Evolutionary conservation across 2,888 invertebrate genomes (phyloP), one percentile per base, ranked within the genome.

Genomic region (Brachyptera risi): DNA sequence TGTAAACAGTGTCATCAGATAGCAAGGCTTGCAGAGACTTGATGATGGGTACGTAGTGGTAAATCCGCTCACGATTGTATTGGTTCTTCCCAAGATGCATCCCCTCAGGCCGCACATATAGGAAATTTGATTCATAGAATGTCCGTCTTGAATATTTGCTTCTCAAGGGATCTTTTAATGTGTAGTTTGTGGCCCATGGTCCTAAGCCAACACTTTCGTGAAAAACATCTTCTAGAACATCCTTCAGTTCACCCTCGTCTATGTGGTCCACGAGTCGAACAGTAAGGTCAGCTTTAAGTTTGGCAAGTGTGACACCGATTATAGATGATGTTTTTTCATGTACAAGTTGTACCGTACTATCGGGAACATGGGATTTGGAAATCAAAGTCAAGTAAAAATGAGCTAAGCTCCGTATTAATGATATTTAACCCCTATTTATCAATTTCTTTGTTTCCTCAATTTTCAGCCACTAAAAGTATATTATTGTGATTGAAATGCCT

Each of bases 21-120:
- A 58, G 4, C 1, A 58, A 15, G 1, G 58, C 42, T 31, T 40
- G 11, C 1, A 58, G 26, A 7, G 58, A 58, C 26, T 42, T 15
- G 11, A 58, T 3, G 21, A 58, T 9, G 2, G 42, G 58, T 2
- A 58, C 44, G 23, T 58, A 58, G n/a, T 58, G 57, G 5, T 21
- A 24, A 26, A 40, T 21, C 1, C 37, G 23, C 11, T 37, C 40
- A n/a, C 35, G 7, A 15, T 58, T 42, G 11, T 11, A 11, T 42
- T 5, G 21, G 26, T 23, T 24, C 1, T 24, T 13, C 9, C 58
- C 44, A 9, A 58, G 21, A 3, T 24, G 9, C n/a, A 58, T 27
- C 9, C 7, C 58, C 13, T 42, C 42, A 40, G 58, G 58, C 1
- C 19, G 7, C 1, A 58, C 42, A 42, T 26, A 58, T 15, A 24